Percentiles rank a stretch among this genome's conserved stretches.
These are phyloP conservation scores for Macropus fuliginosus DNA, from an alignment of 2,797 vertebrate species.

Conservation along the genomic window DNA sequence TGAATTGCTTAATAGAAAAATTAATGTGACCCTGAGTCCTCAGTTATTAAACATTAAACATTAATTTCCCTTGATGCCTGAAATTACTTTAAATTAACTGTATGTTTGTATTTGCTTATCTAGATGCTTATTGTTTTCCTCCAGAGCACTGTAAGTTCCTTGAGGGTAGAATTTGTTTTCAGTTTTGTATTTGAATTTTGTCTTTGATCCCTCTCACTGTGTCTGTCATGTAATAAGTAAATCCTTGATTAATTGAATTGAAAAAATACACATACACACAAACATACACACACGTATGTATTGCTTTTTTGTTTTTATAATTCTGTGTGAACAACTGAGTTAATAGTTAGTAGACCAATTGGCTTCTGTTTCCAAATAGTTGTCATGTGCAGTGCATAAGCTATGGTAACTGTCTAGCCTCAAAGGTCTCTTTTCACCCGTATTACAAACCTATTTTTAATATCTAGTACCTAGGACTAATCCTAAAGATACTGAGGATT, in stretches of 20 bases:
- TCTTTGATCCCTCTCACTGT: neutral
- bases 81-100: neutral
- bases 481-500: slow-evolving; percentile 86
- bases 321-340: neutral
- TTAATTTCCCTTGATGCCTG: neutral
- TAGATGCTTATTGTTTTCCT: neutral
- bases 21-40: neutral
- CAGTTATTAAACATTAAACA: neutral
- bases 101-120: neutral
- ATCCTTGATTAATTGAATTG: neutral
- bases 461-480: slow-evolving; percentile 87
- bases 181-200: neutral
- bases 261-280: neutral
- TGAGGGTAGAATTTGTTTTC: neutral
- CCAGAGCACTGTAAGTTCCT: neutral
- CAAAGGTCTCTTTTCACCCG: slow-evolving; percentile 81
- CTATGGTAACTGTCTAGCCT: slow-evolving; percentile 73
- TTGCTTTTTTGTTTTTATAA: neutral
- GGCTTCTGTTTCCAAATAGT: slow-evolving; percentile 40
- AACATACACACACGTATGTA: slow-evolving; percentile 19
- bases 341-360: neutral
- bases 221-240: neutral
- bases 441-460: slow-evolving; percentile 83
- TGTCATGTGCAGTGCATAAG: slow-evolving; percentile 45
- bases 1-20: neutral